phyloP scores from a whole-genome alignment of 23 tunicate species.

The Trididemnum clinides region DNA sequence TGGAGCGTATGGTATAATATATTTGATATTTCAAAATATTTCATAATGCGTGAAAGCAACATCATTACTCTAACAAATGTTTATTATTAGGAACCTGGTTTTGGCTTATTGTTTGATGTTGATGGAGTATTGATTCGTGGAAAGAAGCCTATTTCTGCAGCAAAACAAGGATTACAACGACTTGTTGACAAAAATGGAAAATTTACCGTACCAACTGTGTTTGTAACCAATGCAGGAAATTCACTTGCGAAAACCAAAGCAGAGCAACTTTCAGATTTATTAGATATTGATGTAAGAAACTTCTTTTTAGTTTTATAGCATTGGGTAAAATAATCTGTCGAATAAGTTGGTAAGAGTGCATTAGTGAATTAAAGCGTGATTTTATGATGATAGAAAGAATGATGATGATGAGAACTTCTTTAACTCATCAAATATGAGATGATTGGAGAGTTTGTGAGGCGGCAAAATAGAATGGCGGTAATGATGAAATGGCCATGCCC shows the following conservation, averaged over 20 bases:
- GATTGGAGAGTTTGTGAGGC: too few species aligned
- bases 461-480: too few species aligned
- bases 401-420: too few species aligned
- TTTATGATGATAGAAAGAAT: too few species aligned
- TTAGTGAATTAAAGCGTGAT: too few species aligned
- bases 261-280: slow-evolving; percentile 51
- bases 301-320: too few species aligned
- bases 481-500: too few species aligned
- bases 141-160: slow-evolving; percentile 71
- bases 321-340: too few species aligned
- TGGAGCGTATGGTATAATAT: too few species aligned
- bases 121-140: slow-evolving; percentile 83
- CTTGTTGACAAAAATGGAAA: slow-evolving; percentile 45
- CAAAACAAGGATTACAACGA: slow-evolving; percentile 48
- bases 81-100: slow-evolving; percentile 39
- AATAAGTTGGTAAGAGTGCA: too few species aligned
- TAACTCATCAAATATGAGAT: too few species aligned
- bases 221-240: slow-evolving; percentile 89
- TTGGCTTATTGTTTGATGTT: slow-evolving; percentile 77
- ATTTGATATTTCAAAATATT: neutral
- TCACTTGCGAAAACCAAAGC: slow-evolving; percentile 65
- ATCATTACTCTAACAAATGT: neutral
- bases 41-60: neutral
- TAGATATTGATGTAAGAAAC: slow-evolving; percentile 53
- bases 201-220: slow-evolving; percentile 75